These are phyloP conservation scores for Melanotaenia pygmaea DNA, from an alignment of 2,797 vertebrate genomes.

Conservation along the genomic window DNA sequence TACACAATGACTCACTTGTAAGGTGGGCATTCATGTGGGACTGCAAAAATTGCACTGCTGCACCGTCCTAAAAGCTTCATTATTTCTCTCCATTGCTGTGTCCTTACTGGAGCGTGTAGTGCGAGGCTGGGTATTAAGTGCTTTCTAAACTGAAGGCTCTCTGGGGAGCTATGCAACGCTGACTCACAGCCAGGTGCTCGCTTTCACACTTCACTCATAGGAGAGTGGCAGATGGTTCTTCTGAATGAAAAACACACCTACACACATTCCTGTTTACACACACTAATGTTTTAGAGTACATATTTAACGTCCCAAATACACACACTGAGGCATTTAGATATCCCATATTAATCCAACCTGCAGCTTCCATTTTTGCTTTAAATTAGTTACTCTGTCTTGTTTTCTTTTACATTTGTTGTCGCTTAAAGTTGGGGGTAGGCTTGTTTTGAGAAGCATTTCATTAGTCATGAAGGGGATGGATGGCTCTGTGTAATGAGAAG, in stretches of 20 bases:
- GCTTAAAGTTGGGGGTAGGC: not conserved
- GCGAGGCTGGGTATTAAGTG: constrained; percentile 74
- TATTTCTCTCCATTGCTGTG: constrained; percentile 58
- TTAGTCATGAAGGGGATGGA: constrained; percentile 4
- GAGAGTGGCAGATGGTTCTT: constrained; percentile 74
- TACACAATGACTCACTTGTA: constrained; percentile 43
- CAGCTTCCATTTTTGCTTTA: constrained; percentile 3
- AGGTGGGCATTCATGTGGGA: constrained; percentile 53
- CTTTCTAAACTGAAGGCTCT: constrained; percentile 75
- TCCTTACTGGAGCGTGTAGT: constrained; percentile 62
- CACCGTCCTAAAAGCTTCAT: constrained; percentile 60
- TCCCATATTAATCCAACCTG: constrained; percentile 17
- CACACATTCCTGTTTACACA: constrained; percentile 47
- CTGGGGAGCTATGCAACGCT: constrained; percentile 69
- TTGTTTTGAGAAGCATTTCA: not conserved
- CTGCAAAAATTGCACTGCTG: constrained; percentile 41
- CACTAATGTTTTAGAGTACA: constrained; percentile 31
- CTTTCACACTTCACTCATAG: constrained; percentile 67
- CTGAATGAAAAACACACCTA: constrained; percentile 64
- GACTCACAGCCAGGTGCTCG: constrained; percentile 78
- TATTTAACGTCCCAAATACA: constrained; percentile 27
- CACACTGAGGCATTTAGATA: constrained; percentile 33
- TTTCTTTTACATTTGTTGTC: constrained; percentile 11
- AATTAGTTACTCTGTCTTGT: constrained; percentile 4
- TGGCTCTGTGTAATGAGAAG: constrained; percentile 23